Conservation (phyloP, 1,140 invertebrate genomes). For the Polypedilum pembai region DNA sequence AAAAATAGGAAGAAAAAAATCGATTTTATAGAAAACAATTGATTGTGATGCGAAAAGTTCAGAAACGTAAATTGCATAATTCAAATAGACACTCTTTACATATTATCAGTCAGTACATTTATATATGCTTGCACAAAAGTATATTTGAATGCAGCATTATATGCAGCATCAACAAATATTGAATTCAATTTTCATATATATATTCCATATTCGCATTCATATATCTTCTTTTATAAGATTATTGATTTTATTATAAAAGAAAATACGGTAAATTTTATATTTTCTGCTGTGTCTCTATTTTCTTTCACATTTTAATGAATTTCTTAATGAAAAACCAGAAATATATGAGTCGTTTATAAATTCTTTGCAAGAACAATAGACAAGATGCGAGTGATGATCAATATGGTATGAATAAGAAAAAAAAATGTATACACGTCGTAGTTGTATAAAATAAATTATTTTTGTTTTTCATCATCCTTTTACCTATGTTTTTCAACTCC, state of each 20-base stretch:
- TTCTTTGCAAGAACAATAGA: not conserved
- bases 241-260: not conserved
- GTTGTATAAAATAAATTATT: not conserved
- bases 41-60: not conserved
- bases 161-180: conserved; percentile 13
- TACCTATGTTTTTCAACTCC: not conserved
- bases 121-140: not conserved
- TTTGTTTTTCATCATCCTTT: not conserved
- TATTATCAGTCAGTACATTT: not conserved
- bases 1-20: not conserved
- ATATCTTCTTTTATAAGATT: not conserved
- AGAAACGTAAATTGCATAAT: not conserved
- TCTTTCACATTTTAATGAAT: not conserved
- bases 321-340: too few species aligned
- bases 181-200: not conserved
- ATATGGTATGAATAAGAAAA: not conserved
- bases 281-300: not conserved
- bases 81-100: not conserved
- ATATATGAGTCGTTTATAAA: not conserved
- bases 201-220: not conserved
- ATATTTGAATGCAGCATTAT: not conserved
- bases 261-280: not conserved
- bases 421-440: not conserved
- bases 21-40: not conserved
- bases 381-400: not conserved